Conservation (phyloP, 1,140 invertebrate species). For the Subanguina moxae region DNA sequence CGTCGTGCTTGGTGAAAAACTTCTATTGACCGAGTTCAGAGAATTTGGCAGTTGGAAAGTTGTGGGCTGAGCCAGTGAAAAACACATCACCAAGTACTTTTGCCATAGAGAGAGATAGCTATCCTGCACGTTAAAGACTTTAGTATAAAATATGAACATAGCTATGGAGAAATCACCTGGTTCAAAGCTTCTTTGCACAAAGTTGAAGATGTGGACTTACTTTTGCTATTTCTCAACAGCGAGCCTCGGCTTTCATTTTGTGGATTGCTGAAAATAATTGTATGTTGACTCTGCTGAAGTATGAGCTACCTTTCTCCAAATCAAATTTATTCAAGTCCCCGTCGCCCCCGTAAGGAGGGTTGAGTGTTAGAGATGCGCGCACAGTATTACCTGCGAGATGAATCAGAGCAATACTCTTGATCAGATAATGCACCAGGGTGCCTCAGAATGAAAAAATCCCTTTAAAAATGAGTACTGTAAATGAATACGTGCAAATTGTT, state of each 20-base stretch:
- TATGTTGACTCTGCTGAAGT: no score
- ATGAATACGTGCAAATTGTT: no score
- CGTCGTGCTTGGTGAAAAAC: slow-evolving; percentile 43
- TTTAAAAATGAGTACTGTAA: no score
- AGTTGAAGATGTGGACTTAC: slow-evolving; percentile 50
- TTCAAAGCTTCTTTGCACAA: slow-evolving; percentile 53
- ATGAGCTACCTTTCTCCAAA: no score
- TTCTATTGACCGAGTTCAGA: slow-evolving; percentile 30
- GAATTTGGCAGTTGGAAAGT: slow-evolving; percentile 21
- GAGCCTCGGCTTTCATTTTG: slow-evolving; percentile 92
- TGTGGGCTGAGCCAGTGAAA: slow-evolving; percentile 50
- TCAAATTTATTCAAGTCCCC: no score
- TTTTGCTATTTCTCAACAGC: slow-evolving; percentile 69
- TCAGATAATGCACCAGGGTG: no score
- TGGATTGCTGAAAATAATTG: slow-evolving; percentile 70
- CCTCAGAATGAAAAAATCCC: no score
- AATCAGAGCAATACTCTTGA: no score
- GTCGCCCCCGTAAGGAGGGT: no score
- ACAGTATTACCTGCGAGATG: no score
- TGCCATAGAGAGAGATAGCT: slow-evolving; percentile 57
- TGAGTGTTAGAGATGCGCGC: neutral
- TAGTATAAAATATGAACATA: no score
- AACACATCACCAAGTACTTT: slow-evolving; percentile 56
- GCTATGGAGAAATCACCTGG: slow-evolving; percentile 18
- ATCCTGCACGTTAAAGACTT: no score